Evolutionary conservation across 2,888 invertebrate genomes (phyloP).

Genomic region (Alloscopus bannaensis): DNA sequence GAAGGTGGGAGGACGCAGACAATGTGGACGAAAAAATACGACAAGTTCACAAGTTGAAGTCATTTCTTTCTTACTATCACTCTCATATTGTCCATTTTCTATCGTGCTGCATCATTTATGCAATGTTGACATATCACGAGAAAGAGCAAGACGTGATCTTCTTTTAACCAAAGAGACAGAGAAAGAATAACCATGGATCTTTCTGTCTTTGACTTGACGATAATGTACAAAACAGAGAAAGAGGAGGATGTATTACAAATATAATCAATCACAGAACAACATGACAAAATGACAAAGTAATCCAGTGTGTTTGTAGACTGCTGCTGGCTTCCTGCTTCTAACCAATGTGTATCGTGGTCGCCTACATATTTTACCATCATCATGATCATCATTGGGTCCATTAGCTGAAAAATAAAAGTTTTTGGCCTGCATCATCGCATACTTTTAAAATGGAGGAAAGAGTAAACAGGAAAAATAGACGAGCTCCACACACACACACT

Average conservation of each 20-base stretch:
- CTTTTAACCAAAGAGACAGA: too few species aligned
- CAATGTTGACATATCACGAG: constrained; percentile 43
- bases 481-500: not conserved
- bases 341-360: not conserved
- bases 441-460: constrained; percentile 13
- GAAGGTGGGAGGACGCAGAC: not conserved
- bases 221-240: too few species aligned
- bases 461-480: constrained; percentile 27
- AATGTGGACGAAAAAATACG: constrained; percentile 8
- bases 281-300: constrained; percentile 39
- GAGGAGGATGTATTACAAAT: constrained; percentile 9
- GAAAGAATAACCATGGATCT: too few species aligned
- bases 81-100: not conserved
- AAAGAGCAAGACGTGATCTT: too few species aligned
- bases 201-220: too few species aligned
- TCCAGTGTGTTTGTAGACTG: not conserved
- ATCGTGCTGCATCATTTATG: constrained; percentile 24
- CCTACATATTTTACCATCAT: too few species aligned
- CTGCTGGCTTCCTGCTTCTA: not conserved
- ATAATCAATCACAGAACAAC: constrained; percentile 30
- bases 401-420: constrained; percentile 9
- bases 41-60: constrained; percentile 1
- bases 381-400: constrained; percentile 6
- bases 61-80: not conserved
- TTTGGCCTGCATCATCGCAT: not conserved